phyloP scores from a whole-genome alignment of 2,113 vertebrate species.

The Mus musculus region DNA sequence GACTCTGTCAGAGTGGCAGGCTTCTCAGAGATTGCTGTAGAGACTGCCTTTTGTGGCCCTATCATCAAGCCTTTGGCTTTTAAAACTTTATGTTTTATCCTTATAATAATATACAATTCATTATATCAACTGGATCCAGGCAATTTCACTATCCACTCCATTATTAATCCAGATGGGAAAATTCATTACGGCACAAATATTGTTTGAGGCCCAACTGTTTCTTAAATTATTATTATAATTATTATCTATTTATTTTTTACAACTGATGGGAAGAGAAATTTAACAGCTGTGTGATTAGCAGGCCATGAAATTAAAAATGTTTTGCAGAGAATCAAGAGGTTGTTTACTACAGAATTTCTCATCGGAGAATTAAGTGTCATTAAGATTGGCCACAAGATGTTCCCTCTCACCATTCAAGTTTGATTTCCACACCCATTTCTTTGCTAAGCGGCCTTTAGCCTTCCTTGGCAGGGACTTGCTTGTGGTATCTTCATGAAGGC shows the following conservation, averaged over 20 bases:
- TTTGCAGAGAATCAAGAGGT: conserved; percentile 83
- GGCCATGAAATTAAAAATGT: conserved; percentile 89
- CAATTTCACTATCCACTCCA: background rate
- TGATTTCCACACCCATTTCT: conserved; percentile 31
- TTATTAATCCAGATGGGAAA: conserved; percentile 72
- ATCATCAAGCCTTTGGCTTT: conserved; percentile 18
- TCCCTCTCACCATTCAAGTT: conserved; percentile 52
- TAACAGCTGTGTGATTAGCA: conserved; percentile 89
- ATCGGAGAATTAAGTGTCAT: conserved; percentile 81
- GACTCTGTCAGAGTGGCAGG: background rate
- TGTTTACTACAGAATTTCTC: conserved; percentile 85
- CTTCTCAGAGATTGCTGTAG: background rate
- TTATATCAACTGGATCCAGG: conserved; percentile 21
- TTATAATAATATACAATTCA: conserved; percentile 44
- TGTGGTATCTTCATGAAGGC: background rate
- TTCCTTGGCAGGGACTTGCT: conserved; percentile 3
- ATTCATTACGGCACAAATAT: conserved; percentile 83
- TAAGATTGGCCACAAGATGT: conserved; percentile 57
- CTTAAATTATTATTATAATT: conserved; percentile 77
- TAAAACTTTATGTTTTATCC: conserved; percentile 28
- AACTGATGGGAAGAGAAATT: conserved; percentile 82
- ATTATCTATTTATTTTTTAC: conserved; percentile 83
- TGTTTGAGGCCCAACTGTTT: conserved; percentile 81
- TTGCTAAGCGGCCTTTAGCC: conserved; percentile 49
- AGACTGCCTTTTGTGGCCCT: background rate